These are phyloP conservation scores for Dolichomitus sp. DNA, from an alignment of 2,888 invertebrate species.

Conservation along the genomic window DNA sequence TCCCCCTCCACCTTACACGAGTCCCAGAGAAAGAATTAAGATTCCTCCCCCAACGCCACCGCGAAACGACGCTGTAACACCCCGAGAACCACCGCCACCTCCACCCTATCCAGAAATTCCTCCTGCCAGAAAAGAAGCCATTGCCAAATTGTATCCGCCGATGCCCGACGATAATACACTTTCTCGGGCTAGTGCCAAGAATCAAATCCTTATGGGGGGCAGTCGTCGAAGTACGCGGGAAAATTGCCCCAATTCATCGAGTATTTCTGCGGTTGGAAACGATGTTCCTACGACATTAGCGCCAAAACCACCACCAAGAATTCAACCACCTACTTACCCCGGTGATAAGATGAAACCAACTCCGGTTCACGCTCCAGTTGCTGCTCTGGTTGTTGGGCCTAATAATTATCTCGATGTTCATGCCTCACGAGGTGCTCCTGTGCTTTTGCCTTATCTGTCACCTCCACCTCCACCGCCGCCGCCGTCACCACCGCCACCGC, in stretches of 20 bases:
- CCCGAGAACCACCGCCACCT: slow-evolving; percentile 89
- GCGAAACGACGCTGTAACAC: slow-evolving; percentile 86
- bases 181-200: slow-evolving; percentile 49
- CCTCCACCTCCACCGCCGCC: slow-evolving; percentile 90
- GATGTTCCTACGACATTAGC: slow-evolving; percentile 87
- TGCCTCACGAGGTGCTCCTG: slow-evolving; percentile 87
- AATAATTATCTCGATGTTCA: slow-evolving; percentile 90
- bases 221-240: slow-evolving; percentile 46
- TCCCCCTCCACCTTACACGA: slow-evolving; percentile 86
- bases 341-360: slow-evolving; percentile 86
- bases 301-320: slow-evolving; percentile 88
- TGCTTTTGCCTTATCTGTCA: slow-evolving; percentile 86
- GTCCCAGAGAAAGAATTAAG: slow-evolving; percentile 82
- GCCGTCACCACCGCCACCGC: slow-evolving; percentile 82
- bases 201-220: not conserved
- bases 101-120: slow-evolving; percentile 87
- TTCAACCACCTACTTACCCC: slow-evolving; percentile 85
- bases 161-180: slow-evolving; percentile 64
- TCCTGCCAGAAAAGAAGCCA: slow-evolving; percentile 72
- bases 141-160: slow-evolving; percentile 74
- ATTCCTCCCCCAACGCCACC: slow-evolving; percentile 85
- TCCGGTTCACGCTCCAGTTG: slow-evolving; percentile 86
- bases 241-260: not conserved
- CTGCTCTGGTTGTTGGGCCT: slow-evolving; percentile 88
- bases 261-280: slow-evolving; percentile 37